Evolutionary conservation across 2,888 invertebrate species (phyloP).

Genomic region (Galerucella pusilla): DNA sequence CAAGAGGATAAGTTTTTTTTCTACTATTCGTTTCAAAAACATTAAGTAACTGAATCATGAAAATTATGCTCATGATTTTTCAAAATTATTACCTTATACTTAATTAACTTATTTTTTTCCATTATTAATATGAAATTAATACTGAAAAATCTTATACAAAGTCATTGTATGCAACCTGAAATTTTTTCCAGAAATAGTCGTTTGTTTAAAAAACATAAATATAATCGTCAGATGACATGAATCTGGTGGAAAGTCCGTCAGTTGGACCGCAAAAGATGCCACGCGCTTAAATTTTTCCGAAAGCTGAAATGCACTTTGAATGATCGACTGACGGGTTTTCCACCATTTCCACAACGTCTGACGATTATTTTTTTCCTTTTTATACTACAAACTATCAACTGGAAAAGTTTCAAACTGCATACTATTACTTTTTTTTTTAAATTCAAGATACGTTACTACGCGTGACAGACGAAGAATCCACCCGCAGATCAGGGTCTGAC

Average conservation of each 20-base stretch:
- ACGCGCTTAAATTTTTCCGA: background rate
- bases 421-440: background rate
- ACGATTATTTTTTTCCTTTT: background rate
- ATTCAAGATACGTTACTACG: slow-evolving; percentile 10
- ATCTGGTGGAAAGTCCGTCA: background rate
- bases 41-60: too few species aligned
- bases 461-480: slow-evolving; percentile 12
- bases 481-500: slow-evolving; percentile 13
- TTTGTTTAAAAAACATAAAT: background rate
- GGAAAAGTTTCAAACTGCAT: too few species aligned
- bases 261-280: background rate
- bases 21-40: too few species aligned
- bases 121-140: too few species aligned
- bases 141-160: too few species aligned
- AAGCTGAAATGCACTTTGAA: background rate
- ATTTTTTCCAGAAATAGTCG: background rate
- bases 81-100: too few species aligned
- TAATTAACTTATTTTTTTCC: too few species aligned
- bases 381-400: too few species aligned
- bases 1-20: too few species aligned
- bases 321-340: slow-evolving; percentile 2
- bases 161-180: background rate
- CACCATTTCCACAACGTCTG: slow-evolving; percentile 6
- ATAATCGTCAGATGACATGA: background rate
- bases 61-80: too few species aligned